phyloP scores from a whole-genome alignment of 2,113 vertebrate genomes.

The Uropsilus gracilis region DNA sequence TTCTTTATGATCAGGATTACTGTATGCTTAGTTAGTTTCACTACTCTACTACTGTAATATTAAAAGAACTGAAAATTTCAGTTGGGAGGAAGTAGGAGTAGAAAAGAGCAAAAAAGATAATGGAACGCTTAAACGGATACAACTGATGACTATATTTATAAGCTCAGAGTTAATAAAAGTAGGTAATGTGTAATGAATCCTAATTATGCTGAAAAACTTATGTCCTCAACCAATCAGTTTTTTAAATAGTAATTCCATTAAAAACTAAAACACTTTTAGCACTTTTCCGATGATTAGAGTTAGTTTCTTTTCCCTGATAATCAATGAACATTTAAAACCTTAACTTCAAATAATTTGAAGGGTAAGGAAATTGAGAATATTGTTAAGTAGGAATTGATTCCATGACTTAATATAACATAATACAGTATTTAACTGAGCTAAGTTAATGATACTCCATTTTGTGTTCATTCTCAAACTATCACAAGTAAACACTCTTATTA shows the following conservation, averaged over 20 bases:
- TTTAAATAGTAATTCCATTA: slow-evolving; percentile 41
- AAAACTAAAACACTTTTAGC: slow-evolving; percentile 14
- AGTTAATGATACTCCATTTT: slow-evolving; percentile 9
- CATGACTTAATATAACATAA: slow-evolving; percentile 20
- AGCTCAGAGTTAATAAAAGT: background rate
- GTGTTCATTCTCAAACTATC: background rate
- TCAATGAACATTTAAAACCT: slow-evolving; percentile 32
- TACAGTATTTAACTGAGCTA: background rate
- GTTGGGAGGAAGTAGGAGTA: background rate
- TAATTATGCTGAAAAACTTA: background rate
- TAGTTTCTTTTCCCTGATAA: background rate
- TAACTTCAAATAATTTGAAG: slow-evolving; percentile 42
- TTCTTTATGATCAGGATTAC: background rate
- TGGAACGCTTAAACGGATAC: background rate
- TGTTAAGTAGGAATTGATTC: background rate
- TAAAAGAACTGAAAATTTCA: background rate
- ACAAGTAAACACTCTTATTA: background rate
- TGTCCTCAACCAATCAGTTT: background rate
- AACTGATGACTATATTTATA: background rate
- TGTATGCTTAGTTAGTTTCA: background rate
- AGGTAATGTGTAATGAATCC: background rate
- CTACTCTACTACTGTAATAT: background rate
- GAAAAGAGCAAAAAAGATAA: background rate
- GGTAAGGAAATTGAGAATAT: slow-evolving; percentile 20
- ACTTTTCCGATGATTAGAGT: slow-evolving; percentile 4